Evolutionary conservation across 2,113 vertebrate genomes (phyloP).

Genomic region (Calyptommatus sinebrachiatus): DNA sequence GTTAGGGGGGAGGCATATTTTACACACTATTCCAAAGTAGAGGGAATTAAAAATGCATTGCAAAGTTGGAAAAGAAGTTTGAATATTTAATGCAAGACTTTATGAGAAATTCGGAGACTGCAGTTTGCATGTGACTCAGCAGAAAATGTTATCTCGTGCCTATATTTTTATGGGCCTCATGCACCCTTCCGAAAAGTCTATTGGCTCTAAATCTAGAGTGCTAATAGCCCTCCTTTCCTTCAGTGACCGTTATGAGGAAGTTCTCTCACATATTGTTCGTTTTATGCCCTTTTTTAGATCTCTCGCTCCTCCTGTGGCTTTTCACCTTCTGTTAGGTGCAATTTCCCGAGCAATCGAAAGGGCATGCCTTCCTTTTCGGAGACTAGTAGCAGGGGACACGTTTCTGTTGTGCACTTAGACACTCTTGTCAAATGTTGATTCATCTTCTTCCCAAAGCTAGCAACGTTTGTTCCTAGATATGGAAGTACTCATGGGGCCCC

Average conservation of each 20-base stretch:
- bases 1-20: background rate
- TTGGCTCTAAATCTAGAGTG: background rate
- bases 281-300: background rate
- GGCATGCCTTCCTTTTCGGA: background rate
- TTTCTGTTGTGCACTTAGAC: too few species aligned
- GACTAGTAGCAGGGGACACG: too few species aligned
- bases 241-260: background rate
- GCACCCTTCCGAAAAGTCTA: background rate
- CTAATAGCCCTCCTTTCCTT: background rate
- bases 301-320: background rate
- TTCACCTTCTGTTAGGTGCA: background rate
- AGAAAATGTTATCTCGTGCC: background rate
- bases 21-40: background rate
- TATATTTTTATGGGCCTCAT: background rate
- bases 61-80: conserved; percentile 9
- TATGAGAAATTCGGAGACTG: conserved; percentile 10
- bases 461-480: too few species aligned
- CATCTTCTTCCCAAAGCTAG: too few species aligned
- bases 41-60: conserved; percentile 30
- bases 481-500: too few species aligned
- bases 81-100: conserved; percentile 22
- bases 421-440: too few species aligned
- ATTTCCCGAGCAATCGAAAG: background rate
- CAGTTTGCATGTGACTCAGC: conserved; percentile 5
- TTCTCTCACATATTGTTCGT: background rate